These are phyloP conservation scores for Papilio helenus DNA, from an alignment of 1,140 invertebrate genomes.

Conservation along the genomic window DNA sequence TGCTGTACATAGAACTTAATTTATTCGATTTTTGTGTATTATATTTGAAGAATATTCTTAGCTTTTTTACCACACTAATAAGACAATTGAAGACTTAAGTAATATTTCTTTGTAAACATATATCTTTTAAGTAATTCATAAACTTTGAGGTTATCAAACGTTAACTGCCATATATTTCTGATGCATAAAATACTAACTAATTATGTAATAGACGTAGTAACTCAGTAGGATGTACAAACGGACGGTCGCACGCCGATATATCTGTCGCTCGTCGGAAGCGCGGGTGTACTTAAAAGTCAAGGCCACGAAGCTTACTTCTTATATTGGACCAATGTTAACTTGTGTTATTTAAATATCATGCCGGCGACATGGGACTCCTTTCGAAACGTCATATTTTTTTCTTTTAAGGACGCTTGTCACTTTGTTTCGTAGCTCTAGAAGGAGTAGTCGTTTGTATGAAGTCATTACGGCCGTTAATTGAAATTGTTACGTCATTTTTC, in stretches of 20 bases:
- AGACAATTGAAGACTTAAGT: no score
- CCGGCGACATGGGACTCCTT: constrained; percentile 62
- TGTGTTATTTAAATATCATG: constrained; percentile 81
- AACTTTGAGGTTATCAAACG: no score
- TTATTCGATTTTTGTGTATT: not conserved
- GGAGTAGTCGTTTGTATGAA: constrained; percentile 13
- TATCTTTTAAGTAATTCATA: no score
- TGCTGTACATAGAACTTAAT: not conserved
- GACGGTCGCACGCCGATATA: constrained; percentile 56
- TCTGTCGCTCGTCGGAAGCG: constrained; percentile 75
- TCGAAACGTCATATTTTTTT: constrained; percentile 70
- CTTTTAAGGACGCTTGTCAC: constrained; percentile 58
- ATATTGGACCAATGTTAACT: constrained; percentile 81
- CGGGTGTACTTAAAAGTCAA: constrained; percentile 77
- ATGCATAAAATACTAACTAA: not conserved
- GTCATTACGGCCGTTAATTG: not conserved
- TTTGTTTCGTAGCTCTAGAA: constrained; percentile 20
- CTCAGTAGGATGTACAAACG: constrained; percentile 30
- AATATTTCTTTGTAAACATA: no score
- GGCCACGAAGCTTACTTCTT: constrained; percentile 66
- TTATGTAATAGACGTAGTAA: constrained; percentile 1
- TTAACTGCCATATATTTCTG: no score
- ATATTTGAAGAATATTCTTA: no score
- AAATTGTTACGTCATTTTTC: not conserved
- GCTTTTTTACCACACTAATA: no score